Evolutionary conservation across 2,888 invertebrate genomes (phyloP), one percentile per base, ranked within the genome.

Genomic region (Erannis defoliaria): DNA sequence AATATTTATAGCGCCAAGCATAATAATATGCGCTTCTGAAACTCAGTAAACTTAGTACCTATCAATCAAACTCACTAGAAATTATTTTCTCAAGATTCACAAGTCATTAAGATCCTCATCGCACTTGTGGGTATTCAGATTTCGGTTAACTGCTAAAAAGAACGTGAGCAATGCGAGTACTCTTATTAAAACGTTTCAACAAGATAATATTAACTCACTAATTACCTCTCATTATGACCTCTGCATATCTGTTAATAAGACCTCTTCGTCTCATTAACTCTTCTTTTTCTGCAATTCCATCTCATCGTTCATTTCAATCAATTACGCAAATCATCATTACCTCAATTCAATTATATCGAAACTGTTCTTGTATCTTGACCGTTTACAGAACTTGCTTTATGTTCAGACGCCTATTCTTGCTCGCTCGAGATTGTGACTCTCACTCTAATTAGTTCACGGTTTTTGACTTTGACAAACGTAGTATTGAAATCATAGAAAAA

Each of bases 311-410:
- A 45, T 26, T 45, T 45, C 16, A 62, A 62, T 58, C 42, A 62
- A 58, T 58, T 49, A 48, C n/a, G 19, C 31, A 26, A 62, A 62
- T 62, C 19, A 48, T 37, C 23, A 48, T 53, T 57, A 53, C 8
- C 12, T 31, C 23, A 46, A 62, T 56, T 60, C 26, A 50, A 45
- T 60, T 43, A 18, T 31, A 45, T 16, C 9, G 55, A 49, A 60
- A 60, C 16, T 38, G 46, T 62, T 33, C 31, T 16, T 33, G n/a
- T 29, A 48, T 67, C 68, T 68, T 67, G 67, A 67, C 64, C 67
- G 53, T 67, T 62, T 6, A 26, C 26, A 26, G 48, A 54, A 54
- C 53, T 62, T 57, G 62, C 12, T 33, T 59, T 12, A 49, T 33
- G 23, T 31, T 31, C n/a, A 2, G 5, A 19, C 31, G 9, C 12